Evolutionary conservation across 1,140 invertebrate species (phyloP).

Genomic region (roundworm (Caenorhabditis elegans)): WBcel235 BX284603.4:9581501-9582000

Average conservation of each 20-base stretch:
- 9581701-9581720: neutral
- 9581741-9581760: conserved; percentile 4
- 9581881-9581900: neutral
- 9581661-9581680: neutral
- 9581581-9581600: conserved; percentile 21
- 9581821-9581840: neutral
- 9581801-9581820: neutral
- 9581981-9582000: too few species aligned
- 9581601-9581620: neutral
- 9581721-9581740: neutral
- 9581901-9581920: conserved; percentile 9
- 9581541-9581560: neutral
- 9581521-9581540: neutral
- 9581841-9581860: conserved; percentile 4
- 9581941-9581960: too few species aligned
- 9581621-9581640: neutral
- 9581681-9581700: neutral
- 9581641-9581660: neutral
- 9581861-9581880: conserved; percentile 11
- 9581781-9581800: neutral
- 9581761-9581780: conserved; percentile 3
- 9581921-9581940: neutral
- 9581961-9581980: too few species aligned
- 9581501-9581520: conserved; percentile 8
- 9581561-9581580: neutral